These are phyloP conservation scores for Anolis apletophallus DNA, from an alignment of 2,797 vertebrate genomes.

Conservation along the genomic window DNA sequence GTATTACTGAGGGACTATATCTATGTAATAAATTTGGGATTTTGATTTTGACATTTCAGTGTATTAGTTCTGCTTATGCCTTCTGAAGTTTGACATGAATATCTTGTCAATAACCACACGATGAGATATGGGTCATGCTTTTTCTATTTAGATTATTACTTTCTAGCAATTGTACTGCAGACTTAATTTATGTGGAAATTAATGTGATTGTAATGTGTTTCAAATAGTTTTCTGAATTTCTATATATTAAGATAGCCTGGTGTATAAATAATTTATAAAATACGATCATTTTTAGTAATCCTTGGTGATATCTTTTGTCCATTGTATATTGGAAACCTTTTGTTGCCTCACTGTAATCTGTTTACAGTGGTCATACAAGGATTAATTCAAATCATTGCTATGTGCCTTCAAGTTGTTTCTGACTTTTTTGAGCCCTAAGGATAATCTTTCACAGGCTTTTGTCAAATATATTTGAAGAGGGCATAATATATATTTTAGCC, in stretches of 20 bases:
- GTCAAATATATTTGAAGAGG: not conserved
- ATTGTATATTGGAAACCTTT: not conserved
- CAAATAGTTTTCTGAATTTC: not conserved
- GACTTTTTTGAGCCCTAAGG: too few relatives aligned
- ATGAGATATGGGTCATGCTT: not conserved
- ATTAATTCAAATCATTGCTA: too few relatives aligned
- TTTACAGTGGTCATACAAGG: too few relatives aligned
- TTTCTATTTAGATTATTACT: not conserved
- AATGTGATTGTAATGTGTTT: not conserved
- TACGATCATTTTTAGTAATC: not conserved
- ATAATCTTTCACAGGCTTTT: too few relatives aligned
- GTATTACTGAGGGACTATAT: not conserved
- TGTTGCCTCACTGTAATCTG: too few relatives aligned
- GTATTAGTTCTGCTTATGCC: not conserved
- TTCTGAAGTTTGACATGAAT: not conserved
- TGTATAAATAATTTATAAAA: not conserved
- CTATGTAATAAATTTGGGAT: not conserved
- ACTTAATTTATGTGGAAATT: not conserved
- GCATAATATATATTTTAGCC: not conserved
- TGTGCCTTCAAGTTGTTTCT: too few relatives aligned
- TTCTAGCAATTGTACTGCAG: not conserved
- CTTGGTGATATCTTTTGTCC: not conserved
- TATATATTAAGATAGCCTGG: not conserved
- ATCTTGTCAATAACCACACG: not conserved
- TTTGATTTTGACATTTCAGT: not conserved